These are phyloP conservation scores for Oreonectes daqikongensis DNA, from an alignment of 2,797 vertebrate species.

Conservation along the genomic window DNA sequence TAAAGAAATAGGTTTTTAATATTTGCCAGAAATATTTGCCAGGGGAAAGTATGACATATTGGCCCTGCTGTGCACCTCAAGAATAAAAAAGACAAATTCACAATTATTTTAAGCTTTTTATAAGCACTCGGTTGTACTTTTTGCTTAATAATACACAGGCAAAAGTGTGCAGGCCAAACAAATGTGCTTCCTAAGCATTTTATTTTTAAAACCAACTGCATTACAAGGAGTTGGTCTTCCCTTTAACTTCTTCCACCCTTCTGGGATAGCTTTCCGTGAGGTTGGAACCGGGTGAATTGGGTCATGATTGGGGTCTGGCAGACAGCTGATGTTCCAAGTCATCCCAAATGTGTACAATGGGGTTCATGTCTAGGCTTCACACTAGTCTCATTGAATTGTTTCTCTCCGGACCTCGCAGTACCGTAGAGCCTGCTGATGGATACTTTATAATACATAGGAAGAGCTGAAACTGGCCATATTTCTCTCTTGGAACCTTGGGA, in stretches of 20 bases:
- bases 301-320: not conserved
- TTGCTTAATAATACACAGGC: not conserved
- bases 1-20: too few species aligned
- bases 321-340: not conserved
- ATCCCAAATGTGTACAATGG: not conserved
- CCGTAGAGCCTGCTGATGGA: not conserved
- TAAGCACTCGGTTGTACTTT: not conserved
- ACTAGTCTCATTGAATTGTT: not conserved
- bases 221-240: not conserved
- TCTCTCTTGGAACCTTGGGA: not conserved
- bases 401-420: not conserved
- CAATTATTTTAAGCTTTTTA: not conserved
- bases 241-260: not conserved
- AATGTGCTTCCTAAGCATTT: not conserved
- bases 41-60: not conserved
- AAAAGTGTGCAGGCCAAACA: not conserved
- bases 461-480: conserved; percentile 9
- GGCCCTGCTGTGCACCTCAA: not conserved
- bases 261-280: not conserved
- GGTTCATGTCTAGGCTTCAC: not conserved
- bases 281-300: not conserved
- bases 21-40: too few species aligned
- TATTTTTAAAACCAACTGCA: not conserved
- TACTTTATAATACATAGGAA: not conserved
- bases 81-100: not conserved